phyloP scores from a whole-genome alignment of 1,140 invertebrate genomes.

The Zaprionus lachaisei region DNA sequence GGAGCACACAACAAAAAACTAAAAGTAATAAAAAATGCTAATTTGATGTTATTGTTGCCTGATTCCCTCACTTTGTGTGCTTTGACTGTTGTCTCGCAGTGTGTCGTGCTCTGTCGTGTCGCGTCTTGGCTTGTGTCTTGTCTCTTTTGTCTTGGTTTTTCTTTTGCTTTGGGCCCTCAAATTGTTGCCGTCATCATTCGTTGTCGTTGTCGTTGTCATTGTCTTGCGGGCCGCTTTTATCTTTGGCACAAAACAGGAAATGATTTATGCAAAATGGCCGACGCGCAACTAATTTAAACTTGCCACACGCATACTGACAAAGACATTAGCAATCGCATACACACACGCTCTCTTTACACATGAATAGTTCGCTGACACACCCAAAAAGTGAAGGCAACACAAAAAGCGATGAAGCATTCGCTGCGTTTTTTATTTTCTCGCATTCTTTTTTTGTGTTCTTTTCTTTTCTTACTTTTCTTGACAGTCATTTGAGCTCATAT shows the following conservation, averaged over 20 bases:
- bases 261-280: conserved; percentile 76
- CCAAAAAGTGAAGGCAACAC: conserved; percentile 12
- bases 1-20: conserved; percentile 58
- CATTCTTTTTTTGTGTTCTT: background rate
- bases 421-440: conserved; percentile 30
- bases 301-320: conserved; percentile 33
- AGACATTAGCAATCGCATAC: conserved; percentile 15
- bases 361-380: conserved; percentile 38
- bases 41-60: conserved; percentile 80
- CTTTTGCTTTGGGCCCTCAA: conserved; percentile 25
- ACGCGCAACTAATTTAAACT: conserved; percentile 74
- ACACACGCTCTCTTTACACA: conserved; percentile 28
- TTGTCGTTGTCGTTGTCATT: conserved; percentile 17
- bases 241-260: conserved; percentile 72
- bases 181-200: conserved; percentile 47
- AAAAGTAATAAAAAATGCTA: conserved; percentile 82
- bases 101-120: conserved; percentile 41
- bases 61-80: conserved; percentile 32
- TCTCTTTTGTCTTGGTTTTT: conserved; percentile 54
- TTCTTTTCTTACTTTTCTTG: conserved; percentile 37
- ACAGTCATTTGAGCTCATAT: conserved; percentile 74
- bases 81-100: background rate
- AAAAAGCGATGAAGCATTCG: conserved; percentile 29
- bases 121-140: conserved; percentile 44
- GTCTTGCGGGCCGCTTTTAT: conserved; percentile 64